Evolutionary conservation across 2,888 invertebrate species (phyloP), one percentile per base, ranked within the genome.

Genomic region (Polyploca ridens): DNA sequence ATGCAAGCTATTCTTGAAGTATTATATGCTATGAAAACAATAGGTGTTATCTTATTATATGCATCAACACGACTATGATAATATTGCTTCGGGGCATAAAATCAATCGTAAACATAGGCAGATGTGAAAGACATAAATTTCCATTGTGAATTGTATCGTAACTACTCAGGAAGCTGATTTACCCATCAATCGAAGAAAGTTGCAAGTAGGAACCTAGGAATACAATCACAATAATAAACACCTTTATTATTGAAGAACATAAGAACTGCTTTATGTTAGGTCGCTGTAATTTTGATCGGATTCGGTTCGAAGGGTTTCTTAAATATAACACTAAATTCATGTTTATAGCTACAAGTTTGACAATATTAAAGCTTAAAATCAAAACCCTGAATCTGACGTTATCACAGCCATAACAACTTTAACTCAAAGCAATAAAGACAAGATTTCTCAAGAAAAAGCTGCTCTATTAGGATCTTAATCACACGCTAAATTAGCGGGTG

Each of bases 381-480:
- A 35, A 41, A 13, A 13, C 13, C 13, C 13, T 41, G 13, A 41
- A 41, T 41, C 41, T 11, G 27, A 27, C 27, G 1, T 27, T 27
- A 27, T 27, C 27, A 27, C 27, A 27, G 27, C 27, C 1, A 6
- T 35, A 7, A 38, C 38, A 38, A 38, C 38, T 10, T 10, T 3
- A 38, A 38, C 38, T 38, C 44, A 6, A 10, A 46, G 46, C 46
- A 46, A 46, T 46, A 46, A 46, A 46, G 46, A 2, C 54, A 14
- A 54, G 54, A 10, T 54, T 16, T n/a, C 49, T 54, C 10, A 54
- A 54, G 54, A 54, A 16, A 54, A 54, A 54, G 8, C 54, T 10
- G 54, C 54, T 54, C 54, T 54, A 54, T 54, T 54, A 54, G 54
- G 19, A 54, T 54, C 54, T 19, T 54, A 54, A 54, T 54, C 54